A percentile compares a stretch with the other conserved stretches of the same genome.
These are phyloP conservation scores for Cylloceria caligata DNA, from an alignment of 2,888 invertebrate species.

Conservation along the genomic window DNA sequence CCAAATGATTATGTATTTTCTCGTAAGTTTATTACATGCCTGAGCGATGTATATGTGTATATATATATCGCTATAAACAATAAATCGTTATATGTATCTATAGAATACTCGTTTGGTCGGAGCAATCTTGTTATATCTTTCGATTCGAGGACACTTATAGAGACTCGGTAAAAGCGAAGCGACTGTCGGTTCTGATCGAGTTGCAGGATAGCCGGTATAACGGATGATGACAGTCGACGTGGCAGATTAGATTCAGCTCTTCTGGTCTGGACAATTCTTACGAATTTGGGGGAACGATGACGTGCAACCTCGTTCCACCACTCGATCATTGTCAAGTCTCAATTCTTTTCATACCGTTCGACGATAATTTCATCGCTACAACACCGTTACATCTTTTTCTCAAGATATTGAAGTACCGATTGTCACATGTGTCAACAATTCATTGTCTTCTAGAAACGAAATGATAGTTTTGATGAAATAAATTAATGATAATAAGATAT, in stretches of 20 bases:
- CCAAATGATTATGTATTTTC: neutral
- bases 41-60: slow-evolving; percentile 1
- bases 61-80: too few species aligned
- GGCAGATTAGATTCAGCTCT: slow-evolving; percentile 49
- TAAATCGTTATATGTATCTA: neutral
- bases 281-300: slow-evolving; percentile 46
- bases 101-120: slow-evolving; percentile 7
- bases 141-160: slow-evolving; percentile 9
- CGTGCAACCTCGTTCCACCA: slow-evolving; percentile 12
- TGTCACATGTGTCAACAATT: slow-evolving; percentile 13
- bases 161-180: slow-evolving; percentile 47
- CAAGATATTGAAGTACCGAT: slow-evolving; percentile 27
- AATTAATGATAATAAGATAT: too few species aligned
- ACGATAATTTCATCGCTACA: slow-evolving; percentile 45
- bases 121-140: slow-evolving; percentile 52
- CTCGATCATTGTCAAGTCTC: slow-evolving; percentile 56
- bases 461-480: too few species aligned
- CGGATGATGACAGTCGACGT: slow-evolving; percentile 60
- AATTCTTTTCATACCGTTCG: slow-evolving; percentile 31
- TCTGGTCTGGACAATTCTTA: slow-evolving; percentile 26
- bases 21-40: neutral
- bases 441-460: neutral
- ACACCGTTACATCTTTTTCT: slow-evolving; percentile 41
- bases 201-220: slow-evolving; percentile 29
- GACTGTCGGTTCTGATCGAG: slow-evolving; percentile 48